phyloP scores from a whole-genome alignment of 2,113 vertebrate species.

The Grammomys dolichurus region DNA sequence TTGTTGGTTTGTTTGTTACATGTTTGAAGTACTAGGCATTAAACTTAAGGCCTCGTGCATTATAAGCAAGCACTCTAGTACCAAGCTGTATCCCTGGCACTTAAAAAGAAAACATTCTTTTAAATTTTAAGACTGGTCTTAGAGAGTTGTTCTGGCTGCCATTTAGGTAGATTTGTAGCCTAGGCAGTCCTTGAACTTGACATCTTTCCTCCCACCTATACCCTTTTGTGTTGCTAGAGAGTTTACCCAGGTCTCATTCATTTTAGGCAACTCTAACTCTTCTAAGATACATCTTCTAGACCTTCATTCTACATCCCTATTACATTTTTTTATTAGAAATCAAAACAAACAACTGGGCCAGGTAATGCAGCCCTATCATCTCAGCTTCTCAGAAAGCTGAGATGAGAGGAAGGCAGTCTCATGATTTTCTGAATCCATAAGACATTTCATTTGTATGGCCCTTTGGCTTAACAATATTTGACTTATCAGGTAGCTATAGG shows the following conservation, averaged over 20 bases:
- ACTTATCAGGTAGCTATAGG: background rate
- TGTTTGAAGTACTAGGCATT: background rate
- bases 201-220: background rate
- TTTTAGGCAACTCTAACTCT: background rate
- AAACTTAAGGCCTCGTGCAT: background rate
- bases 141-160: too few relatives aligned
- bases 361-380: too few relatives aligned
- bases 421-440: background rate
- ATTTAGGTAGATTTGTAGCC: background rate
- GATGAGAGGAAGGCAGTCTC: too few relatives aligned
- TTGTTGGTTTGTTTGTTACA: background rate
- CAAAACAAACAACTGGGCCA: background rate
- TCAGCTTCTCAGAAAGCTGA: too few relatives aligned
- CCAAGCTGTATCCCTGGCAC: background rate
- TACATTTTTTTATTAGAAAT: background rate
- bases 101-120: background rate
- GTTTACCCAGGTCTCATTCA: background rate
- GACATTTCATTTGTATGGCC: background rate
- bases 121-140: background rate
- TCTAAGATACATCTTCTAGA: background rate
- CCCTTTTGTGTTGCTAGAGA: too few relatives aligned
- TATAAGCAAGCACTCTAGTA: background rate
- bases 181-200: background rate
- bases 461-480: background rate
- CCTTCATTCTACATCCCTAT: background rate